Evolutionary conservation across 2,888 invertebrate genomes (phyloP).

Genomic region (Brachyptera risi): DNA sequence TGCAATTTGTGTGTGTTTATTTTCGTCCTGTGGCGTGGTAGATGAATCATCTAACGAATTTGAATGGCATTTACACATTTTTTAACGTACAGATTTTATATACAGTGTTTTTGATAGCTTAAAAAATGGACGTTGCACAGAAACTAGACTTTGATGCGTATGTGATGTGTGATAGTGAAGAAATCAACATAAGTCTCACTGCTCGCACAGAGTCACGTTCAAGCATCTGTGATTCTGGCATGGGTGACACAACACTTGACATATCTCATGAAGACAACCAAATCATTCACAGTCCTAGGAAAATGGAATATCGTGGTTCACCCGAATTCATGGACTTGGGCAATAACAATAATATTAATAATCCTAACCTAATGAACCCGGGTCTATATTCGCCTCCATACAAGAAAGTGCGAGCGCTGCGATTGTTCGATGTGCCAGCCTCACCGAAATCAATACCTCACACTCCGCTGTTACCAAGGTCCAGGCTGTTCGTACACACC

Average conservation of each 20-base stretch:
- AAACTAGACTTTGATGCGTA: conserved; percentile 15
- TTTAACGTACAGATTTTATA: neutral
- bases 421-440: conserved; percentile 79
- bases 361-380: neutral
- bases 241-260: conserved; percentile 18
- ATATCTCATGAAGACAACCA: conserved; percentile 22
- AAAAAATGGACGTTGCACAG: neutral
- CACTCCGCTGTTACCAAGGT: conserved; percentile 45
- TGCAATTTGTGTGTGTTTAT: neutral
- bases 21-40: neutral
- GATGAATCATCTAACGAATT: neutral
- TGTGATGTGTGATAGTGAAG: conserved; percentile 13
- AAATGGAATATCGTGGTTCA: neutral
- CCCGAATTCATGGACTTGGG: too few species aligned
- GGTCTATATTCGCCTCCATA: conserved; percentile 50
- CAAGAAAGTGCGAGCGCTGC: conserved; percentile 54
- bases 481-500: conserved; percentile 34
- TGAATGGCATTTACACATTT: neutral
- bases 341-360: conserved; percentile 8
- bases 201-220: neutral
- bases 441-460: conserved; percentile 80
- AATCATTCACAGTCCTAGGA: conserved; percentile 14
- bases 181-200: conserved; percentile 12
- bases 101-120: neutral
- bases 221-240: conserved; percentile 24